Conservation (phyloP, 2,113 vertebrate genomes). For the Ciconia stormi region DNA sequence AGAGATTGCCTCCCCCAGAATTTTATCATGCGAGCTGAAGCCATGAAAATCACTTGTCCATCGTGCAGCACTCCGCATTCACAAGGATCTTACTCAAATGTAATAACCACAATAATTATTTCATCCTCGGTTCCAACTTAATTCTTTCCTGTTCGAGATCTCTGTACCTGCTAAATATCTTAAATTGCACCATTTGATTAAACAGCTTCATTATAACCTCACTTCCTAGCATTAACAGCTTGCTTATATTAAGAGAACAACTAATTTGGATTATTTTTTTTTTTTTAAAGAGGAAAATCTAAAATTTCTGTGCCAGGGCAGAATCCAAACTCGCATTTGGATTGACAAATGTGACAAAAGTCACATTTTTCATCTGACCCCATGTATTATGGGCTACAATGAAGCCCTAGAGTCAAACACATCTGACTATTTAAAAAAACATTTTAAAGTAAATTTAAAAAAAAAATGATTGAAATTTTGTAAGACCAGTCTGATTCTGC, state of each 20-base stretch:
- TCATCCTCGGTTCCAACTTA: neutral
- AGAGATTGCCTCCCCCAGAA: constrained; percentile 38
- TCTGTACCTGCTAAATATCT: neutral
- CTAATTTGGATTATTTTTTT: neutral
- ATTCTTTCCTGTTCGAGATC: constrained; percentile 14
- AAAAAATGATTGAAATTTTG: neutral
- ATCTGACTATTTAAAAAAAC: neutral
- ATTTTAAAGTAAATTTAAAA: neutral
- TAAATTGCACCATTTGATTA: neutral
- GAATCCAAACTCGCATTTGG: neutral
- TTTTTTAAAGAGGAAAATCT: neutral
- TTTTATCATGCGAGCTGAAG: constrained; percentile 23
- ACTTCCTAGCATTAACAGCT: neutral
- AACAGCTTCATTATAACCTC: neutral
- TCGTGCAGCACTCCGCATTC: neutral
- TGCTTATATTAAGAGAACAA: neutral
- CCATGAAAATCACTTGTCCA: constrained; percentile 12
- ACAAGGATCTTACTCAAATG: constrained; percentile 25
- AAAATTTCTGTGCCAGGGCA: neutral
- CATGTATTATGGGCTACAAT: neutral
- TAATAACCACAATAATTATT: constrained; percentile 29
- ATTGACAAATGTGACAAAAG: neutral
- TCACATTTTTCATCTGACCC: neutral
- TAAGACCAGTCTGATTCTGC: neutral
- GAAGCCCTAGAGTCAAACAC: neutral